Conservation (phyloP, 2,113 vertebrate genomes). For the Prinia subflava region DNA sequence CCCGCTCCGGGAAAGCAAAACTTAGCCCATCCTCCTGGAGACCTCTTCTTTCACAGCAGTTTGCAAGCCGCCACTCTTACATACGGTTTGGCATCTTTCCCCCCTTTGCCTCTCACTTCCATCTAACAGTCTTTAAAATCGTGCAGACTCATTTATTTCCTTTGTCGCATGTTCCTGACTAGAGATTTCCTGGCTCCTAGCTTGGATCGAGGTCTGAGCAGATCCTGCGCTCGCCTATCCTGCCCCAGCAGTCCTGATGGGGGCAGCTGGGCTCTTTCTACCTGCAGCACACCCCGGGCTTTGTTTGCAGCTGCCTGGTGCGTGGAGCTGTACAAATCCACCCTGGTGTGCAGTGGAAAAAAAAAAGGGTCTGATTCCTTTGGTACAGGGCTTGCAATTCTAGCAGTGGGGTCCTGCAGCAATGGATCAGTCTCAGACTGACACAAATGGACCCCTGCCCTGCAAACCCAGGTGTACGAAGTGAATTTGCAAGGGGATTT, state of each 20-base stretch:
- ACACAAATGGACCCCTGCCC: not conserved
- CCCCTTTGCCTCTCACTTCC: not conserved
- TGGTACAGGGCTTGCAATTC: not conserved
- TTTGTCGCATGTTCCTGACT: accelerated
- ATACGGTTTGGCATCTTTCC: not conserved
- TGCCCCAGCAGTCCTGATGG: not conserved
- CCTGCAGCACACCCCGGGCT: not conserved
- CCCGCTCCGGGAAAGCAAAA: not conserved
- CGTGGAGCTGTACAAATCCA: not conserved
- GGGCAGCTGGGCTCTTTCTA: not conserved
- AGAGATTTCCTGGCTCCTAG: not conserved
- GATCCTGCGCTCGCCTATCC: not conserved
- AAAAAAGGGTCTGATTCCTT: not conserved
- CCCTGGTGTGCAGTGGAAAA: not conserved
- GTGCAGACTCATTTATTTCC: not conserved
- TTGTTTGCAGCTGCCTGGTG: not conserved
- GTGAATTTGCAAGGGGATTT: not conserved
- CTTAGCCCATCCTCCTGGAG: not conserved
- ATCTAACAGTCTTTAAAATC: not conserved
- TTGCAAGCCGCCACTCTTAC: not conserved
- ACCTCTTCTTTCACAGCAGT: not conserved
- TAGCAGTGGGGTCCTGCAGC: not conserved
- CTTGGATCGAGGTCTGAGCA: not conserved
- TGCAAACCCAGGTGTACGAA: not conserved
- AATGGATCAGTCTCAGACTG: not conserved